Percentiles rank a stretch among this genome's conserved stretches.
Evolutionary conservation across 1,140 invertebrate species (phyloP).

Genomic region (Pseudomyrmex sp.): DNA sequence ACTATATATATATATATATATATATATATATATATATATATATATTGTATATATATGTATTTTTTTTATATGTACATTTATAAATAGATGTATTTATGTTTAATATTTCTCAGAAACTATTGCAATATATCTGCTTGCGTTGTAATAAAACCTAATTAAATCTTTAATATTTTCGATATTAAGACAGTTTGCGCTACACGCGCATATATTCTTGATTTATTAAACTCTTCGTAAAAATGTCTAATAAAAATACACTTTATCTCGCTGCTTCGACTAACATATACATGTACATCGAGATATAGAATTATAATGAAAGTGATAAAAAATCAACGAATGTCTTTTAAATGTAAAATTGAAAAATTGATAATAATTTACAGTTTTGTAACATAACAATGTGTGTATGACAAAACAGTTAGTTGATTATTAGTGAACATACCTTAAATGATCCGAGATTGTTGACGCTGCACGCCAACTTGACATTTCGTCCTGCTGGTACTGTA

Average conservation of each 20-base stretch:
- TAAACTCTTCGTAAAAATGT: slow-evolving; percentile 22
- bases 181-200: slow-evolving; percentile 13
- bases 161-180: slow-evolving; percentile 45
- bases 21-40: slow-evolving; percentile 9
- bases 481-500: slow-evolving; percentile 92
- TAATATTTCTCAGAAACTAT: not conserved
- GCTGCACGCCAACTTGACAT: slow-evolving; percentile 94
- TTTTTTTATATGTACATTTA: too few species aligned
- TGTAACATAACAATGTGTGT: not conserved
- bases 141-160: slow-evolving; percentile 56
- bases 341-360: not conserved
- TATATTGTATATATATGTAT: too few species aligned
- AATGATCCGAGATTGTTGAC: slow-evolving; percentile 95
- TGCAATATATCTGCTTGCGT: not conserved
- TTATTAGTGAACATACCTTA: slow-evolving; percentile 87
- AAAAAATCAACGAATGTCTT: not conserved
- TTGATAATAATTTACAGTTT: not conserved
- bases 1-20: slow-evolving; percentile 6
- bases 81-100: not conserved
- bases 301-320: not conserved
- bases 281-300: not conserved
- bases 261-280: not conserved
- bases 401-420: not conserved
- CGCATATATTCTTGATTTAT: slow-evolving; percentile 39
- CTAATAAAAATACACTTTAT: not conserved